These are phyloP conservation scores for Atta colombica DNA, from an alignment of 1,140 invertebrate species.

Conservation along the genomic window DNA sequence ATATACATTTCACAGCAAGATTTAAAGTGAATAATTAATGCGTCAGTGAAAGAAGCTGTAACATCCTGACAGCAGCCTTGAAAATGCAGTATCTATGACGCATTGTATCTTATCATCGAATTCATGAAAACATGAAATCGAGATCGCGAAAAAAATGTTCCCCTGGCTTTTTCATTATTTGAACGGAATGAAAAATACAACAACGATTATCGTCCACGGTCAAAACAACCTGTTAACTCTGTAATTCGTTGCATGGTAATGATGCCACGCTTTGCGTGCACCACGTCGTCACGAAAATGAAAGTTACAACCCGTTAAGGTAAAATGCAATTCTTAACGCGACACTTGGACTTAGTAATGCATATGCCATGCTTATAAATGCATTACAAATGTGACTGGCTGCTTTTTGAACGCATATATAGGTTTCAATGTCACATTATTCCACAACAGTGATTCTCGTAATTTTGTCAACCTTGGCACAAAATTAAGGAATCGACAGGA, in stretches of 20 bases:
- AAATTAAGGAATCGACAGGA: background rate
- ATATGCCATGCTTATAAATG: background rate
- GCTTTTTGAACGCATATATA: background rate
- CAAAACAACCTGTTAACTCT: slow-evolving; percentile 48
- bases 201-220: slow-evolving; percentile 23
- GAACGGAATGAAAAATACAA: background rate
- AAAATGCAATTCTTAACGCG: slow-evolving; percentile 30
- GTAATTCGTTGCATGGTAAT: slow-evolving; percentile 26
- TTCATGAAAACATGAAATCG: slow-evolving; percentile 27
- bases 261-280: background rate
- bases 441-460: background rate
- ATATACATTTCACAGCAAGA: background rate
- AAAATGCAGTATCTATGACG: slow-evolving; percentile 30
- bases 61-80: slow-evolving; percentile 35
- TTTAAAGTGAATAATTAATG: background rate
- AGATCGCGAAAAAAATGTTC: slow-evolving; percentile 26
- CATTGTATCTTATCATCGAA: slow-evolving; percentile 47
- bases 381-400: background rate
- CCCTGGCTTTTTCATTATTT: background rate
- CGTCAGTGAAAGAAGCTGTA: background rate
- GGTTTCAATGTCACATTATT: slow-evolving; percentile 17
- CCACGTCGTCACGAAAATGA: slow-evolving; percentile 35
- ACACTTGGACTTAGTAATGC: background rate
- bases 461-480: slow-evolving; percentile 36
- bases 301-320: slow-evolving; percentile 26